Conservation (phyloP, 2,797 vertebrate genomes). For the Centroberyx gerrardi region DNA sequence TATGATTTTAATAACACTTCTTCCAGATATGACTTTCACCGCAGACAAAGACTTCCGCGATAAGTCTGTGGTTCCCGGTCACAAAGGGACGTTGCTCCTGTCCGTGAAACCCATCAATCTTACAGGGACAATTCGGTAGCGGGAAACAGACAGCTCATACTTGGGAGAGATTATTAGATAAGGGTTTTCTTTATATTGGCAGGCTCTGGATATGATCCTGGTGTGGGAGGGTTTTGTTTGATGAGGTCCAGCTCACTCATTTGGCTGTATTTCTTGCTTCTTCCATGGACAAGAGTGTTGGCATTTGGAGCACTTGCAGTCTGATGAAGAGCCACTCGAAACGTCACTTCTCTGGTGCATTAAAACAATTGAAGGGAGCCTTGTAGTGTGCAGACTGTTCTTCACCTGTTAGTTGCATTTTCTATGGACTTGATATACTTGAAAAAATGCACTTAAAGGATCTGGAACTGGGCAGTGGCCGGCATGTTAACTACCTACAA, state of each 20-base stretch:
- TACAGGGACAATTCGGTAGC: constrained; percentile 56
- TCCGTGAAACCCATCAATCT: constrained; percentile 62
- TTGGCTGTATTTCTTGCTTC: constrained; percentile 23
- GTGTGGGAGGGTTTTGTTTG: constrained; percentile 13
- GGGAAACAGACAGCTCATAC: constrained; percentile 38
- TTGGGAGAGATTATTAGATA: constrained; percentile 37
- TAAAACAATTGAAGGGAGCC: too few relatives aligned
- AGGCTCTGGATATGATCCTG: background rate
- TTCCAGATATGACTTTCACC: constrained; percentile 58
- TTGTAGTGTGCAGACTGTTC: too few relatives aligned
- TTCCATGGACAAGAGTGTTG: constrained; percentile 8
- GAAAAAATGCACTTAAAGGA: too few relatives aligned
- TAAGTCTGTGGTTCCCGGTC: constrained; percentile 43
- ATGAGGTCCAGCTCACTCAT: constrained; percentile 42
- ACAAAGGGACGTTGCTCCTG: constrained; percentile 39
- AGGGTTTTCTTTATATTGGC: constrained; percentile 31
- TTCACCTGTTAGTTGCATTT: too few relatives aligned
- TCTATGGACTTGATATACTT: too few relatives aligned
- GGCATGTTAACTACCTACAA: too few relatives aligned
- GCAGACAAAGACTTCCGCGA: constrained; percentile 53
- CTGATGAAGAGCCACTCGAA: too few relatives aligned
- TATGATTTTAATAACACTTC: constrained; percentile 65
- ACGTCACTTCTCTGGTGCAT: too few relatives aligned
- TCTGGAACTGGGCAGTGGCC: too few relatives aligned
- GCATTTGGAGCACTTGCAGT: background rate